Percentiles rank a stretch among this genome's conserved stretches.
phyloP scores from a whole-genome alignment of 2,113 vertebrate genomes.

The Puffinus mauretanicus region DNA sequence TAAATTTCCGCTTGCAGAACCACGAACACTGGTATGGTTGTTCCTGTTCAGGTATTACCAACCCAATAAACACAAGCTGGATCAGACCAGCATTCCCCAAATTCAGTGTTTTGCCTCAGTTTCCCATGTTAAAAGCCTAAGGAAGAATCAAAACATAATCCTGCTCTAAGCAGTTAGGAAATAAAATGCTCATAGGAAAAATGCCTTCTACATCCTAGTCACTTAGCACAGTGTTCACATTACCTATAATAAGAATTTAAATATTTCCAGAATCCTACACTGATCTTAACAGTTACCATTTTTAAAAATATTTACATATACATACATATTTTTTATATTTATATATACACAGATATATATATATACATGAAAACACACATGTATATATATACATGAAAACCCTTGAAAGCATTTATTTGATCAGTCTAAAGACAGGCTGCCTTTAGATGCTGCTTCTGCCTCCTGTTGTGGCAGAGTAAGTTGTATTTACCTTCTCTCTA shows the following conservation, averaged over 20 bases:
- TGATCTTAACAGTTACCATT: background rate
- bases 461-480: background rate
- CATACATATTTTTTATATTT: background rate
- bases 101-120: background rate
- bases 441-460: background rate
- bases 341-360: too few species aligned
- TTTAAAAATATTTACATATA: background rate
- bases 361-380: background rate
- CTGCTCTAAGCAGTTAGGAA: background rate
- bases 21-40: accelerated
- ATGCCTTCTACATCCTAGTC: background rate
- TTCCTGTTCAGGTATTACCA: background rate
- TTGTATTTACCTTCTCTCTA: background rate
- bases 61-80: background rate
- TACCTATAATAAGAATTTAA: background rate
- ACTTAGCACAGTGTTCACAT: background rate
- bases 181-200: background rate
- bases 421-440: background rate
- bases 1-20: background rate
- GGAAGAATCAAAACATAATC: background rate
- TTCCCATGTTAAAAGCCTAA: background rate
- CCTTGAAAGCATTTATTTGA: background rate
- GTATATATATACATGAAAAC: background rate
- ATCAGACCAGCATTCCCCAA: background rate
- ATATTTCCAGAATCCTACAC: background rate